phyloP scores from a whole-genome alignment of 2,113 vertebrate genomes.

The Apteryx mantelli region DNA sequence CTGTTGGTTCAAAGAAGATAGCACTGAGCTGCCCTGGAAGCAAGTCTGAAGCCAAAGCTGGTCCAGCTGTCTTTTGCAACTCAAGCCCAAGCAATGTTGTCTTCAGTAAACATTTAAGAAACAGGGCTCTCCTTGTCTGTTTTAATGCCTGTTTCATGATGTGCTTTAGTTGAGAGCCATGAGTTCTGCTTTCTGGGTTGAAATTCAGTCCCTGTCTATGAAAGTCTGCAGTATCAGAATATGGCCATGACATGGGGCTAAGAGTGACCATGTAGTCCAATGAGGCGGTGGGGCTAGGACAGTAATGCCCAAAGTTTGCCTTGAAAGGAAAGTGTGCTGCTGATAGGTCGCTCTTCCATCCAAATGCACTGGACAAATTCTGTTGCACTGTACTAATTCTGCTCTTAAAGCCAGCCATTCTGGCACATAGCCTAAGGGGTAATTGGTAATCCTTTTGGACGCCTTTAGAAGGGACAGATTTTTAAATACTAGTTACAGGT shows the following conservation, averaged over 20 bases:
- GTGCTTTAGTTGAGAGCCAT: not conserved
- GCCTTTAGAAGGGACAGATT: not conserved
- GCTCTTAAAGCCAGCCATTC: not conserved
- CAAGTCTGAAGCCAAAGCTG: not conserved
- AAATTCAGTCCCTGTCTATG: not conserved
- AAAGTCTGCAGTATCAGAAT: not conserved
- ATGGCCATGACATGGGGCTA: not conserved
- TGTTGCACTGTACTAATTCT: not conserved
- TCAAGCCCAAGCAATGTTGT: not conserved
- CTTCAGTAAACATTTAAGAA: constrained; percentile 26
- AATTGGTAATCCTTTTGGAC: not conserved
- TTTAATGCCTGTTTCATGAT: not conserved
- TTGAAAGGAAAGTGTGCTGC: not conserved
- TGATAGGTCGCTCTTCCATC: not conserved
- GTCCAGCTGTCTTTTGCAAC: not conserved
- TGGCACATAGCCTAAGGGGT: not conserved
- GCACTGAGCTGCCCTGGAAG: not conserved
- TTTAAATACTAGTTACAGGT: not conserved
- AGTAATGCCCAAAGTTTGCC: not conserved
- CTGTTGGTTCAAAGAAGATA: constrained; percentile 29
- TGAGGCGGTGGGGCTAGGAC: not conserved
- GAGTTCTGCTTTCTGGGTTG: not conserved
- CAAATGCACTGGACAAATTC: not conserved
- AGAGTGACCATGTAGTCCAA: accelerated
- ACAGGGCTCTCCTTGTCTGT: constrained; percentile 4